Percentiles rank a stretch among this genome's conserved stretches.
These are phyloP conservation scores for Ctenodactylus gundi DNA, from an alignment of 2,113 vertebrate genomes.

Conservation along the genomic window DNA sequence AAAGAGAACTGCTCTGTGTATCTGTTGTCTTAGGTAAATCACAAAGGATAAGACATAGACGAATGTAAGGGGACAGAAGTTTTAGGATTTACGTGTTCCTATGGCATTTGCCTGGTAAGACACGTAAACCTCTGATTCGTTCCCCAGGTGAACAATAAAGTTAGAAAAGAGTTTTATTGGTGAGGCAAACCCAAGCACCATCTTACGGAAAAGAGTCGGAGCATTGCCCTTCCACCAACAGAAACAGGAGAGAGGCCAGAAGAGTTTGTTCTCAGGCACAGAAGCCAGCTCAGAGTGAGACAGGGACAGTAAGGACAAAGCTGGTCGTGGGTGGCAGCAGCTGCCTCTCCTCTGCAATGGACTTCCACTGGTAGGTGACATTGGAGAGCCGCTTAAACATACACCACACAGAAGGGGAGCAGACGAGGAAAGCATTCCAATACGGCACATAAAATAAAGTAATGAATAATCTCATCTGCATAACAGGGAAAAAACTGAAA, in stretches of 20 bases:
- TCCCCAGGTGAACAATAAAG: background rate
- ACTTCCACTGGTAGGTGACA: background rate
- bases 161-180: background rate
- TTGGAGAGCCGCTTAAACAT: background rate
- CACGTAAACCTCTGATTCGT: background rate
- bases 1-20: background rate
- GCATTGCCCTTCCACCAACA: fast-evolving
- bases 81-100: background rate
- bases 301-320: background rate
- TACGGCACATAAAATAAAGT: background rate
- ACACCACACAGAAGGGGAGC: background rate
- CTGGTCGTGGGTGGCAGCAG: background rate
- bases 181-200: background rate
- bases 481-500: background rate
- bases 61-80: background rate
- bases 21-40: background rate
- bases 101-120: background rate
- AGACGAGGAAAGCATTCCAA: background rate
- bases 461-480: background rate
- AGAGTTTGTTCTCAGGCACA: background rate
- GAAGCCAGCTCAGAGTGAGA: background rate
- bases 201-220: background rate
- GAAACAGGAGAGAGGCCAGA: no score
- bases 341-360: background rate
- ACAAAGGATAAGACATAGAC: background rate